Conservation (phyloP, 2,888 invertebrate genomes). For the Hylaea fasciaria region DNA sequence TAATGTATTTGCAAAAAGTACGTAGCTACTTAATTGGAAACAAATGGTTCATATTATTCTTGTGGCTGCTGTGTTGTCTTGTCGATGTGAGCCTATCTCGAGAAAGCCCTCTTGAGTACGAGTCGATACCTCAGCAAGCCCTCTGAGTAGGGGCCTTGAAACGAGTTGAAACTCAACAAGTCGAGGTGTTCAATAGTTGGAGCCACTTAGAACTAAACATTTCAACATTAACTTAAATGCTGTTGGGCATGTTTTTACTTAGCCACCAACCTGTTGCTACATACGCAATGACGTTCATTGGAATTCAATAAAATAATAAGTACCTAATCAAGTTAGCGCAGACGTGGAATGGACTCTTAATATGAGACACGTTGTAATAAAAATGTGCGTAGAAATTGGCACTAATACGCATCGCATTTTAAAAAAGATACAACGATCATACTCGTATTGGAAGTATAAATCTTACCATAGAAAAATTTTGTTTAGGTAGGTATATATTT, state of each 20-base stretch:
- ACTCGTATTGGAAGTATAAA: no score
- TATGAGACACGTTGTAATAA: neutral
- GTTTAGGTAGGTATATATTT: neutral
- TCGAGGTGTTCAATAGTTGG: slow-evolving; percentile 55
- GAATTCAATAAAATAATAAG: slow-evolving; percentile 14
- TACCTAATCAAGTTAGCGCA: slow-evolving; percentile 6
- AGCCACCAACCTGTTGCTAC: slow-evolving; percentile 25
- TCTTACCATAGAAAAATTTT: no score
- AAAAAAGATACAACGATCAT: no score
- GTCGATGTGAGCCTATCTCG: no score
- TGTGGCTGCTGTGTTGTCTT: no score
- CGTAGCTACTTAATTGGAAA: no score
- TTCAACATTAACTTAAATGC: slow-evolving; percentile 48
- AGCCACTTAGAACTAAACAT: slow-evolving; percentile 44
- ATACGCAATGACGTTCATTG: slow-evolving; percentile 24
- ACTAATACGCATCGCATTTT: no score
- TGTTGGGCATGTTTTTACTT: slow-evolving; percentile 31
- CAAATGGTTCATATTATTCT: no score
- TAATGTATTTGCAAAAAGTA: no score
- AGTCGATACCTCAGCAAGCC: no score
- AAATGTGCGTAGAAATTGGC: no score
- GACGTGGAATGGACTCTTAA: neutral
- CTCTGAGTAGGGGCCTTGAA: slow-evolving; percentile 38
- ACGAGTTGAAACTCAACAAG: slow-evolving; percentile 50
- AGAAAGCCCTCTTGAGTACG: neutral